A percentile compares a stretch with the other conserved stretches of the same genome.
These are phyloP conservation scores for Trogon surrucura DNA, from an alignment of 2,113 vertebrate species.

Conservation along the genomic window DNA sequence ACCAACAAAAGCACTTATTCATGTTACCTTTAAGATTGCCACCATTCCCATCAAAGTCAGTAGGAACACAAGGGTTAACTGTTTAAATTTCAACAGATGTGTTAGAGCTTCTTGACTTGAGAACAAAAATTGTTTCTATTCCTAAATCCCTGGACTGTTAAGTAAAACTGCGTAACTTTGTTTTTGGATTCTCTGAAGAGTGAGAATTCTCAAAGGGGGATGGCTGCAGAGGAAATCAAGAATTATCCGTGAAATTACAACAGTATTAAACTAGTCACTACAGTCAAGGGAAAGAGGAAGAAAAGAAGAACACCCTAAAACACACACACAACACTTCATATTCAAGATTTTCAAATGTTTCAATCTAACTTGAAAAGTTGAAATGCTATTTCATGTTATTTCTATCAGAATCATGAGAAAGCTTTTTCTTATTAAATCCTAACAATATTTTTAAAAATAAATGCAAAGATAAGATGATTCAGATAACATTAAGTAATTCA, in stretches of 20 bases:
- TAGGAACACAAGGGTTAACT: conserved; percentile 34
- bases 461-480: neutral
- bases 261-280: neutral
- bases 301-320: neutral
- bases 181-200: neutral
- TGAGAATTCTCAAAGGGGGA: neutral
- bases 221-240: neutral
- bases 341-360: neutral
- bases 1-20: conserved; percentile 61
- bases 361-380: neutral
- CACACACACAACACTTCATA: neutral
- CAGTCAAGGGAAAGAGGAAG: neutral
- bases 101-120: neutral
- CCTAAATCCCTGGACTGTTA: neutral
- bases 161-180: neutral
- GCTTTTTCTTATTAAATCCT: neutral
- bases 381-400: neutral
- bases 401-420: neutral
- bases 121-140: conserved; percentile 1
- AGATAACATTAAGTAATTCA: neutral
- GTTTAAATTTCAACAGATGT: conserved; percentile 43
- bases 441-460: neutral
- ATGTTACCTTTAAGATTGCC: conserved; percentile 38
- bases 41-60: conserved; percentile 12
- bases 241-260: neutral